Evolutionary conservation across 2,888 invertebrate genomes (phyloP).

Genomic region (Drosophila prostipennis): DNA sequence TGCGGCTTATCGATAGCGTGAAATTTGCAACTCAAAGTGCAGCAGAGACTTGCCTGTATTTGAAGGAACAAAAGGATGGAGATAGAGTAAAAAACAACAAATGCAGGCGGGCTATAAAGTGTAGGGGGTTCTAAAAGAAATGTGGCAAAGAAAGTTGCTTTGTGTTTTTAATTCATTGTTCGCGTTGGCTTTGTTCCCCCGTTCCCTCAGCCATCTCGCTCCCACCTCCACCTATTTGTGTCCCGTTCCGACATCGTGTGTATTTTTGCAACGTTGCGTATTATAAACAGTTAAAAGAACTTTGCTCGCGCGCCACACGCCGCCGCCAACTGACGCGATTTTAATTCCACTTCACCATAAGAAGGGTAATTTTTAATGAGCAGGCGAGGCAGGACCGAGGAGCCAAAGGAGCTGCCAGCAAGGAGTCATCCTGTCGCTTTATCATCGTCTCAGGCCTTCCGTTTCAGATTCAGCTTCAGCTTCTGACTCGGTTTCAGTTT

Average conservation of each 20-base stretch:
- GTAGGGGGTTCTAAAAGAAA: conserved; percentile 16
- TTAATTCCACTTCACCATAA: conserved; percentile 76
- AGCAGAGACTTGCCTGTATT: conserved; percentile 24
- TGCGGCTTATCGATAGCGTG: conserved; percentile 15
- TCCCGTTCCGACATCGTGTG: conserved; percentile 32
- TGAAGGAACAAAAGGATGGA: conserved; percentile 12
- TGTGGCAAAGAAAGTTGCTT: conserved; percentile 64
- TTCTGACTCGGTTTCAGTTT: conserved; percentile 45
- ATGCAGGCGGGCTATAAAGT: background rate
- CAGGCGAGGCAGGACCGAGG: conserved; percentile 21
- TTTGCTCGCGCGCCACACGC: conserved; percentile 52
- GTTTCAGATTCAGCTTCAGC: conserved; percentile 45
- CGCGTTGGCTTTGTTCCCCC: conserved; percentile 40
- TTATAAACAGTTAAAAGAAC: conserved; percentile 77
- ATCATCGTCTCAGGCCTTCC: conserved; percentile 48
- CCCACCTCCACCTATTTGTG: background rate
- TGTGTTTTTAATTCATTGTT: conserved; percentile 53
- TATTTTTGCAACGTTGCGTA: conserved; percentile 69
- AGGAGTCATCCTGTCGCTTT: conserved; percentile 62
- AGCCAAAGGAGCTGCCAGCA: conserved; percentile 29
- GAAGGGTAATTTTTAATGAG: conserved; percentile 81
- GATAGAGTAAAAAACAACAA: conserved; percentile 14
- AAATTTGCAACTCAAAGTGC: conserved; percentile 30
- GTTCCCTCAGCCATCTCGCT: conserved; percentile 12
- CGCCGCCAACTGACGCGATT: conserved; percentile 61